These are phyloP conservation scores for Sphenopsis melanotis DNA, from an alignment of 2,797 vertebrate species.

Conservation along the genomic window DNA sequence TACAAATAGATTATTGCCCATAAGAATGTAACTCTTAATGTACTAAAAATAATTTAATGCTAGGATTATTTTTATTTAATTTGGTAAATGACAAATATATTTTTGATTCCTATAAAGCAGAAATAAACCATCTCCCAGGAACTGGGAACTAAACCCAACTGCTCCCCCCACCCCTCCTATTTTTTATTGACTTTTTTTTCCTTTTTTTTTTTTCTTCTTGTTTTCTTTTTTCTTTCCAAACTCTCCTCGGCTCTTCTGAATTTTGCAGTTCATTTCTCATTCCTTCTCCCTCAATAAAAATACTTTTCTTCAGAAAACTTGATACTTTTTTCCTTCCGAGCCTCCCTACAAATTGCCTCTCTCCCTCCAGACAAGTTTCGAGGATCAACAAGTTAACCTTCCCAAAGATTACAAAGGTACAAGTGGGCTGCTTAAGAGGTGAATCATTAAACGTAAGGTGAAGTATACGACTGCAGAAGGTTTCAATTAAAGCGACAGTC, in stretches of 20 bases:
- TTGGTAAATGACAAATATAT: slow-evolving; percentile 12
- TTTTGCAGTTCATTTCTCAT: background rate
- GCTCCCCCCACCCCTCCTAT: background rate
- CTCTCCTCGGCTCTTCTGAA: background rate
- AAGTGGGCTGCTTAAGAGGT: slow-evolving; percentile 57
- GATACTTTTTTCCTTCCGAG: background rate
- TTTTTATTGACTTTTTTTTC: background rate
- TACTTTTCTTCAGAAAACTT: background rate
- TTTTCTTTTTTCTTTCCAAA: background rate
- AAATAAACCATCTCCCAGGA: slow-evolving; percentile 62
- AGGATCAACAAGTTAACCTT: slow-evolving; percentile 67
- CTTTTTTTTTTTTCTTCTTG: background rate
- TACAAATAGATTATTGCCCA: slow-evolving; percentile 17
- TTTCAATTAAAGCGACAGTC: slow-evolving; percentile 60
- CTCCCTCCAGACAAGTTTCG: slow-evolving; percentile 21
- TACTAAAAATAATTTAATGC: slow-evolving; percentile 46
- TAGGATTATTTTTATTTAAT: slow-evolving; percentile 46
- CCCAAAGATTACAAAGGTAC: slow-evolving; percentile 52
- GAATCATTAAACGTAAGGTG: slow-evolving; percentile 66
- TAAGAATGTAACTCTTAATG: background rate
- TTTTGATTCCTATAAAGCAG: slow-evolving; percentile 65
- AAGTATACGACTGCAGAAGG: slow-evolving; percentile 21
- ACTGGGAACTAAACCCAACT: slow-evolving; percentile 37
- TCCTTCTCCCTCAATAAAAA: background rate
- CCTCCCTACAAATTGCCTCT: background rate